Evolutionary conservation across 2,113 vertebrate species (phyloP).

Genomic region (Euleptes europaea): DNA sequence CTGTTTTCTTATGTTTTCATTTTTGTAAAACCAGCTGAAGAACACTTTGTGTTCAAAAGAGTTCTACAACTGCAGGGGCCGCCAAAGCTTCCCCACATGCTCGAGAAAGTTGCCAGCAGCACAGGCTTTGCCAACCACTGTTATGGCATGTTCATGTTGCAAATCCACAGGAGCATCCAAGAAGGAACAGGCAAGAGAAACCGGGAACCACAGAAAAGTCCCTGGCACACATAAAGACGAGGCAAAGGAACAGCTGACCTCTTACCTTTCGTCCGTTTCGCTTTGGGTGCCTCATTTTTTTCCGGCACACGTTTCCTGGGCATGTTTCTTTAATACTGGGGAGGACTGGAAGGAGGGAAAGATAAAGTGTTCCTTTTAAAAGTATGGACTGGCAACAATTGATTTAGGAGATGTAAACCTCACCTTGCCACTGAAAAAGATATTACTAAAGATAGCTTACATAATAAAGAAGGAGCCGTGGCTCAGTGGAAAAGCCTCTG

Average conservation of each 20-base stretch:
- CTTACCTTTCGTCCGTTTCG: constrained; percentile 86
- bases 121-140: not conserved
- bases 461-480: too few species aligned
- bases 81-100: not conserved
- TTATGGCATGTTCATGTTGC: not conserved
- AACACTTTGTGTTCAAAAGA: not conserved
- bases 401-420: too few species aligned
- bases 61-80: not conserved
- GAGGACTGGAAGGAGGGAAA: not conserved
- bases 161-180: not conserved
- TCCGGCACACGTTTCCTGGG: constrained; percentile 76
- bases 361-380: not conserved
- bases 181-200: not conserved
- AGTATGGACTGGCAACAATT: too few species aligned
- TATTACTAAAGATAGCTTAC: too few species aligned
- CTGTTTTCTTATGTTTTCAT: too few species aligned
- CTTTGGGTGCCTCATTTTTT: constrained; percentile 64
- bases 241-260: not conserved
- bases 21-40: not conserved
- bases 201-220: not conserved
- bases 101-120: not conserved
- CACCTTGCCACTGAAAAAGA: too few species aligned
- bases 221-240: not conserved
- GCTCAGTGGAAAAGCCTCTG: too few species aligned
- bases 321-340: constrained; percentile 69